These are phyloP conservation scores for Barbus barbus DNA, from an alignment of 2,113 vertebrate genomes.

Conservation along the genomic window DNA sequence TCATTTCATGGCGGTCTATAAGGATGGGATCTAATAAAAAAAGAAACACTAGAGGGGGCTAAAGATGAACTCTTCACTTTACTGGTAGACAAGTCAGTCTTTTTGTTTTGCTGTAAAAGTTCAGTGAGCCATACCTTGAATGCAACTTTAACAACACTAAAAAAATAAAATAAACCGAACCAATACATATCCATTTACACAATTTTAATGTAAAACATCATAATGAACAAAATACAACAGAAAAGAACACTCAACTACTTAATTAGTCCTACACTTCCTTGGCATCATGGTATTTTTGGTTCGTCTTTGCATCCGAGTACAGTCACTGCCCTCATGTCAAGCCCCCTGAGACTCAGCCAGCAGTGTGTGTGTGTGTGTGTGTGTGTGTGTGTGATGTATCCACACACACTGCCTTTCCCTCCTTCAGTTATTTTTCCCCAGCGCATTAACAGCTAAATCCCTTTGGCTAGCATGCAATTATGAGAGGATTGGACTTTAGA, in stretches of 20 bases:
- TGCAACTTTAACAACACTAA: neutral
- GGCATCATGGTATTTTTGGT: neutral
- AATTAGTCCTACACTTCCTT: neutral
- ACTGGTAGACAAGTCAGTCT: neutral
- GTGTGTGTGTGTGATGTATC: conserved; percentile 62
- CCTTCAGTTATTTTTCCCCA: conserved; percentile 9
- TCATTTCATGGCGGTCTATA: neutral
- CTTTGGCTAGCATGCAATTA: conserved; percentile 76
- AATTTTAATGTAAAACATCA: neutral
- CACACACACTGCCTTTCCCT: conserved; percentile 50
- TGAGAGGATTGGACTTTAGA: conserved; percentile 66
- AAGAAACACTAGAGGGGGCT: neutral
- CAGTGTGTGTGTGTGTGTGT: conserved; percentile 27
- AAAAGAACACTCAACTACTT: neutral
- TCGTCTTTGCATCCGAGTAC: too few species aligned
- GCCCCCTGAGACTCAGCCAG: neutral
- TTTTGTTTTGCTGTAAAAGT: neutral
- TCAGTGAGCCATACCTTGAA: neutral
- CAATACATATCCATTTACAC: neutral
- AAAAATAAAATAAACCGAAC: neutral
- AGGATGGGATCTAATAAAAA: too few species aligned
- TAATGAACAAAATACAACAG: neutral
- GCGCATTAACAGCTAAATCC: too few species aligned
- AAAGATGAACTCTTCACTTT: neutral
- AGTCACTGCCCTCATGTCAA: neutral